These are phyloP conservation scores for Triops longicaudatus DNA, from an alignment of 1,140 invertebrate species.

Conservation along the genomic window DNA sequence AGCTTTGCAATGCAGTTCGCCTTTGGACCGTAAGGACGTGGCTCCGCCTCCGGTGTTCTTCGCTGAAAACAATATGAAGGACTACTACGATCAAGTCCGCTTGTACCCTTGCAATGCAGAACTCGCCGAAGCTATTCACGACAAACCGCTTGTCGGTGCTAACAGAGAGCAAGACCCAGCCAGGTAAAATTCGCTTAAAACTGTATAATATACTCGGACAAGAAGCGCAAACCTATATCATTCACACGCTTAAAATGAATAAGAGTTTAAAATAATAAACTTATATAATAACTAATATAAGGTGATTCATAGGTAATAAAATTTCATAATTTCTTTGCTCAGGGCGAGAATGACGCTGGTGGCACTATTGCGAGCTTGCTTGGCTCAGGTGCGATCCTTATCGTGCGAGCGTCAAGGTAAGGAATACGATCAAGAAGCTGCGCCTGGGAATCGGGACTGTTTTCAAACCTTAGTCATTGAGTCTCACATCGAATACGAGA, in stretches of 20 bases:
- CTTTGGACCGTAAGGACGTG: background rate
- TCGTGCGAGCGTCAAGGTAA: background rate
- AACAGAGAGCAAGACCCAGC: background rate
- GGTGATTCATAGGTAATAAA: too few relatives aligned
- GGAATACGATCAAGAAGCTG: background rate
- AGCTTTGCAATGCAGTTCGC: constrained; percentile 9
- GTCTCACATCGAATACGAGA: background rate
- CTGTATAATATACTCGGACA: background rate
- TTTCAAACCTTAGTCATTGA: background rate
- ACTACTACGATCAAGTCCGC: background rate
- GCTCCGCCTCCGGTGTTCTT: background rate
- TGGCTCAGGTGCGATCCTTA: background rate
- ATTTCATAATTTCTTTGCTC: too few relatives aligned
- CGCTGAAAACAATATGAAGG: background rate
- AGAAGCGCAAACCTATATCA: background rate
- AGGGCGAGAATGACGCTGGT: background rate
- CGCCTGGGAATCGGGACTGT: background rate
- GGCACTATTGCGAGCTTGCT: background rate
- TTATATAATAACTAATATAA: too few relatives aligned
- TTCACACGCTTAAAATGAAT: background rate
- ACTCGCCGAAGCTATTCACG: background rate
- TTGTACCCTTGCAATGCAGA: background rate
- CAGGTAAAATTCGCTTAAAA: background rate
- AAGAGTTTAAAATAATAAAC: too few relatives aligned
- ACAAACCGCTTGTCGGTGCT: background rate